Percentiles rank a stretch among this genome's conserved stretches.
Evolutionary conservation across 35 echinoderm and acorn worm species (phyloP).

Genomic region (Apostichopus japonicus): DNA sequence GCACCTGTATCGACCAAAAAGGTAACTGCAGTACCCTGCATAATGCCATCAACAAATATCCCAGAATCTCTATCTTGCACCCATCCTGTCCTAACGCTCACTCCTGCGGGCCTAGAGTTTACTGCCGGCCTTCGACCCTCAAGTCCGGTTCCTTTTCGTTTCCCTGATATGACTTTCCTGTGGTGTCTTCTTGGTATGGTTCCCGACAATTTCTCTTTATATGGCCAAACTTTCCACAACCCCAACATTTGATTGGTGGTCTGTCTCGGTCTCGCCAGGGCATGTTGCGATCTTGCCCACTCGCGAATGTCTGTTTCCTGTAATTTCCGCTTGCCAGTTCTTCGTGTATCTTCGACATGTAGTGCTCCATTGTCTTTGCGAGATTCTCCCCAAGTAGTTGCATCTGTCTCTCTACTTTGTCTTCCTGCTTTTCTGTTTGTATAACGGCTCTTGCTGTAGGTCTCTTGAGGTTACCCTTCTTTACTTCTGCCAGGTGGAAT

Average conservation of each 20-base stretch:
- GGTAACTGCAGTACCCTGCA: too few species aligned
- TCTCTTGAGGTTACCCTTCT: not conserved
- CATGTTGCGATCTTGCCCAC: too few species aligned
- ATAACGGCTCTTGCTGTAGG: not conserved
- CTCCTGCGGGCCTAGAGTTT: too few species aligned
- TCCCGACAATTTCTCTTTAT: not conserved
- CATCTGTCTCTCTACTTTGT: not conserved
- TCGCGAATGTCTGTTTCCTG: not conserved
- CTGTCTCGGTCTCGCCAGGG: not conserved
- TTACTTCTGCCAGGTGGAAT: not conserved
- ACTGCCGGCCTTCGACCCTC: slow-evolving; percentile 28
- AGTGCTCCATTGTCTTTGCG: not conserved
- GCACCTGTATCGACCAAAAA: too few species aligned
- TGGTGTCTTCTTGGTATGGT: not conserved
- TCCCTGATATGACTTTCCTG: slow-evolving; percentile 12
- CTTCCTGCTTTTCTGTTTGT: not conserved
- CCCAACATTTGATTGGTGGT: not conserved
- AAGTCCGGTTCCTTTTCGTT: slow-evolving; percentile 50
- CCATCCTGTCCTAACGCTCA: not conserved
- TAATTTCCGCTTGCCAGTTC: too few species aligned
- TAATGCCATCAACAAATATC: not conserved
- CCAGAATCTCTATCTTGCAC: not conserved
- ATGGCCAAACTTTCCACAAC: slow-evolving; percentile 29
- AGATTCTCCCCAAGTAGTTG: not conserved
- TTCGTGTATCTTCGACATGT: not conserved